Percentiles rank a stretch among this genome's conserved stretches.
Conservation (phyloP, 2,888 invertebrate genomes). For the Sarcophaga rosellei region DNA sequence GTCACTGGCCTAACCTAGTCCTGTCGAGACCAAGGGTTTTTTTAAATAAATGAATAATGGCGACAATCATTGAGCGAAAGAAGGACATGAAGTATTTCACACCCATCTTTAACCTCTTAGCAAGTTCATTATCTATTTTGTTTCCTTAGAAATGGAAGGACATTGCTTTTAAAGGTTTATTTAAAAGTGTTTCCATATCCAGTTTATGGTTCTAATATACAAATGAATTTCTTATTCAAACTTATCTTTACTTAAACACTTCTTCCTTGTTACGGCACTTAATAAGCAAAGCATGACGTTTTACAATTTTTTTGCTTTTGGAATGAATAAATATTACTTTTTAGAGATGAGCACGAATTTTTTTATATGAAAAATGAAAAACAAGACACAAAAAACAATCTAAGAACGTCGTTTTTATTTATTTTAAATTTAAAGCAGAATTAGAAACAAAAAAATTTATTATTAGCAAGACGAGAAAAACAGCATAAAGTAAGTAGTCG, state of each 20-base stretch:
- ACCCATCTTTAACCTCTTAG: too few relatives aligned
- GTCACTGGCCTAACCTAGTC: too few relatives aligned
- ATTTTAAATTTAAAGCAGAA: slow-evolving; percentile 43
- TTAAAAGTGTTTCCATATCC: too few relatives aligned
- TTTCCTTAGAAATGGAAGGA: too few relatives aligned
- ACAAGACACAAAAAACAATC: neutral
- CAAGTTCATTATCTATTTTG: too few relatives aligned
- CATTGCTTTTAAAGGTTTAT: too few relatives aligned
- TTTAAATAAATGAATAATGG: too few relatives aligned
- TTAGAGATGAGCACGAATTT: slow-evolving; percentile 66
- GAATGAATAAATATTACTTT: slow-evolving; percentile 28
- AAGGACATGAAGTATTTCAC: too few relatives aligned
- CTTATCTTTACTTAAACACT: slow-evolving; percentile 18
- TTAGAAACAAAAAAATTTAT: neutral
- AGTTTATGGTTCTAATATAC: too few relatives aligned
- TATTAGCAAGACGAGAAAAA: slow-evolving; percentile 12
- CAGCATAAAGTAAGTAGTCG: slow-evolving; percentile 27
- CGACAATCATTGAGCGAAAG: too few relatives aligned
- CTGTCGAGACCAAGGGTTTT: too few relatives aligned
- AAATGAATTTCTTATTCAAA: neutral
- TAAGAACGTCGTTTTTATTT: slow-evolving; percentile 46
- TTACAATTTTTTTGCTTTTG: slow-evolving; percentile 43
- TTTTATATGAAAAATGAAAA: slow-evolving; percentile 4
- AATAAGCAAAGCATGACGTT: slow-evolving; percentile 65
- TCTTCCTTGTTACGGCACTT: neutral